Conservation (phyloP, 2,797 vertebrate genomes). For the Hybognathus amarus region DNA sequence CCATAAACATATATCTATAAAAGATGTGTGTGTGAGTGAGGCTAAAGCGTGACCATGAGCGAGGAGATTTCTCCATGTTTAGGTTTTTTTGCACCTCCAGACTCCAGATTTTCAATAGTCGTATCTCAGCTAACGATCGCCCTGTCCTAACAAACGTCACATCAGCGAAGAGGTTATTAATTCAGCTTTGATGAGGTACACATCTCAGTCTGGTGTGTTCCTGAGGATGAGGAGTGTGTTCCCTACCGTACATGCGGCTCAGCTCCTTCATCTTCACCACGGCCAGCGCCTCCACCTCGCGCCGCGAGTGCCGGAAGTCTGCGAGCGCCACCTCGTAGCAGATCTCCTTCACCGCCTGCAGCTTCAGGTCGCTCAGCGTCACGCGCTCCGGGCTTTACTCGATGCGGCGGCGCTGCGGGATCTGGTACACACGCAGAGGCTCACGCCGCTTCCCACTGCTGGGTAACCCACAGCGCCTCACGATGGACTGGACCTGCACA, state of each 20-base stretch:
- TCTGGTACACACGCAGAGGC: constrained; percentile 87
- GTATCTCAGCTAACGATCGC: too few relatives aligned
- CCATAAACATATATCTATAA: too few relatives aligned
- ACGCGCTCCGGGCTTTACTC: constrained; percentile 84
- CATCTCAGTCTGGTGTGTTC: too few relatives aligned
- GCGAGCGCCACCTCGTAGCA: constrained; percentile 91
- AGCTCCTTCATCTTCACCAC: constrained; percentile 92
- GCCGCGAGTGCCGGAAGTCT: constrained; percentile 85
- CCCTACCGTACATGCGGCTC: constrained; percentile 79
- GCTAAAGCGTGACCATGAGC: too few relatives aligned
- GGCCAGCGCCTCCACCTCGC: constrained; percentile 89
- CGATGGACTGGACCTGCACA: constrained; percentile 80
- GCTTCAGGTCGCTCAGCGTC: constrained; percentile 85
- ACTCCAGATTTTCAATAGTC: too few relatives aligned
- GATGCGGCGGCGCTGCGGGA: constrained; percentile 86
- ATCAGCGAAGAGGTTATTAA: accelerated
- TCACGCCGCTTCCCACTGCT: constrained; percentile 88
- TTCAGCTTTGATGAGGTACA: too few relatives aligned
- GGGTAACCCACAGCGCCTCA: constrained; percentile 87
- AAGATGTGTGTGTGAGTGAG: too few relatives aligned
- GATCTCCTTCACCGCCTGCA: constrained; percentile 92
- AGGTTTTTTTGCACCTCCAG: too few relatives aligned
- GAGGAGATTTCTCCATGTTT: too few relatives aligned
- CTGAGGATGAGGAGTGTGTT: too few relatives aligned
- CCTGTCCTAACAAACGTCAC: too few relatives aligned